These are phyloP conservation scores for Enhydra lutris DNA, from an alignment of 2,113 vertebrate species.

Conservation along the genomic window DNA sequence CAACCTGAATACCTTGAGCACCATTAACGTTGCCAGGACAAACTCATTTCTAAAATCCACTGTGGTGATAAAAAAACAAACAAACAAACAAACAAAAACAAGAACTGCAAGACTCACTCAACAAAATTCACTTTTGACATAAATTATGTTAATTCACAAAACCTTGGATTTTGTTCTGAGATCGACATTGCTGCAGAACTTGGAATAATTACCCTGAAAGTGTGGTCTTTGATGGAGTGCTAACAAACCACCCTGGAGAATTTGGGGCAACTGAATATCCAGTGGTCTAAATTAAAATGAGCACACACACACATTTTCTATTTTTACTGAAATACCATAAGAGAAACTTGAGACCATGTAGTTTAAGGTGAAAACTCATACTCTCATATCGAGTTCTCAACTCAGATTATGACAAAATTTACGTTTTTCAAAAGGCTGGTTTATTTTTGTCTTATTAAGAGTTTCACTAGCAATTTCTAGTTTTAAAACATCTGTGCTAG, in stretches of 20 bases:
- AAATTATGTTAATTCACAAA: conserved; percentile 22
- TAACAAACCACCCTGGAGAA: neutral
- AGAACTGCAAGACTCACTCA: neutral
- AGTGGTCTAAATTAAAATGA: neutral
- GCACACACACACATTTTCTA: neutral
- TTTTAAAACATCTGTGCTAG: neutral
- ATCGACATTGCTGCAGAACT: neutral
- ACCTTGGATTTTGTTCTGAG: neutral
- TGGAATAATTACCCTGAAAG: neutral
- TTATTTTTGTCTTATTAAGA: conserved; percentile 6
- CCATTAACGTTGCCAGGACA: neutral
- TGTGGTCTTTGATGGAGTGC: neutral
- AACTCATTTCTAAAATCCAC: conserved; percentile 39
- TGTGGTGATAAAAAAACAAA: neutral
- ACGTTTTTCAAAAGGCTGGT: neutral
- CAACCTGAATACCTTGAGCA: neutral
- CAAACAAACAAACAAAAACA: neutral
- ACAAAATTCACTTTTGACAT: conserved; percentile 25
- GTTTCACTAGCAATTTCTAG: neutral
- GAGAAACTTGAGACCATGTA: neutral
- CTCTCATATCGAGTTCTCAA: neutral
- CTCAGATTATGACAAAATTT: neutral
- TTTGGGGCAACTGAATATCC: neutral
- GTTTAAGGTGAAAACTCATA: neutral
- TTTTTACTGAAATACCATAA: neutral